These are phyloP conservation scores for Zelostemma sp. DNA, from an alignment of 1,140 invertebrate species.

Conservation along the genomic window DNA sequence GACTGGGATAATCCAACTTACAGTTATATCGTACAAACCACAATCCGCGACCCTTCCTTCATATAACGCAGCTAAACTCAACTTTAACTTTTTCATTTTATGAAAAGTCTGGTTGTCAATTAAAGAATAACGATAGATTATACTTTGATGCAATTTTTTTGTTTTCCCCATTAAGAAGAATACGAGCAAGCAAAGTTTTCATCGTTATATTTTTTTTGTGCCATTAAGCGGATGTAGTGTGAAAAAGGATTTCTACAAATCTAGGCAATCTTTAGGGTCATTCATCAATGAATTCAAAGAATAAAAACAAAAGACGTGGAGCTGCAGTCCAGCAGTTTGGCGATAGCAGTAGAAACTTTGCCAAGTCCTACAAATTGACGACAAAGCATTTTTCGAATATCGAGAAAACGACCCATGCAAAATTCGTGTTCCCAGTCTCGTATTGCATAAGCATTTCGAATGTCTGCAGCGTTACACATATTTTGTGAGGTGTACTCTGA, in stretches of 20 bases:
- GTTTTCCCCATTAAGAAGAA: too few species aligned
- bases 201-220: background rate
- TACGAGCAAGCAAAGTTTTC: too few species aligned
- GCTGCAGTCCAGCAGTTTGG: slow-evolving; percentile 42
- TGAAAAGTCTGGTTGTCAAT: too few species aligned
- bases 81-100: too few species aligned
- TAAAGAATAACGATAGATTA: too few species aligned
- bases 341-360: slow-evolving; percentile 43
- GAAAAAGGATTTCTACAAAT: slow-evolving; percentile 28
- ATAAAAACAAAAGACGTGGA: slow-evolving; percentile 40
- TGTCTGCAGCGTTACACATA: slow-evolving; percentile 23
- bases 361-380: slow-evolving; percentile 43
- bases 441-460: slow-evolving; percentile 19
- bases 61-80: too few species aligned
- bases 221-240: slow-evolving; percentile 13
- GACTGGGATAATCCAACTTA: too few species aligned
- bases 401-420: slow-evolving; percentile 38
- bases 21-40: too few species aligned
- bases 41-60: too few species aligned
- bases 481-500: slow-evolving; percentile 25
- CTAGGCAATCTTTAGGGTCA: slow-evolving; percentile 35
- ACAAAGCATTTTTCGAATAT: slow-evolving; percentile 47
- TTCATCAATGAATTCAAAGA: slow-evolving; percentile 34
- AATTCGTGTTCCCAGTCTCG: slow-evolving; percentile 33
- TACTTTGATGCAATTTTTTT: too few species aligned